A percentile compares a stretch with the other conserved stretches of the same genome.
Conservation (phyloP, 2,797 vertebrate genomes). For the Smutsia gigantea region DNA sequence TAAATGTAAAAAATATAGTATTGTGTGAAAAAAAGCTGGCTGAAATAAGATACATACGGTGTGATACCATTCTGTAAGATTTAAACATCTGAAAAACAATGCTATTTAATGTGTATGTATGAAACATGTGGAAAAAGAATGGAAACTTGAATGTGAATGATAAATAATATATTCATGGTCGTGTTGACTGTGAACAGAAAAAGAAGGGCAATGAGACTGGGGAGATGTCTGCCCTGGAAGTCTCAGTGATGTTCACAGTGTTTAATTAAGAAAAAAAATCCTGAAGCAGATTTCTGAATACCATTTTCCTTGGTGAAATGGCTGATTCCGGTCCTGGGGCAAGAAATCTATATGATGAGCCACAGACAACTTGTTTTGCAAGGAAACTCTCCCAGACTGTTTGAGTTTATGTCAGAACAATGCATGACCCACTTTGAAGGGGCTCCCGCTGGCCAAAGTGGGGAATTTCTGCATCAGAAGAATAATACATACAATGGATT, state of each 20-base stretch:
- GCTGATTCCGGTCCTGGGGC: background rate
- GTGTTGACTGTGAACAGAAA: background rate
- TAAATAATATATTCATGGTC: background rate
- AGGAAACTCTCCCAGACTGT: background rate
- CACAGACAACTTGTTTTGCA: background rate
- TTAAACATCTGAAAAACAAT: background rate
- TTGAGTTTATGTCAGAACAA: background rate
- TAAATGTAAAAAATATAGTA: background rate
- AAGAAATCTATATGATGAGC: background rate
- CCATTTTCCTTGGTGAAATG: background rate
- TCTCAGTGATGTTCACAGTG: background rate
- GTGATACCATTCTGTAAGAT: background rate
- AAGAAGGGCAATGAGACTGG: background rate
- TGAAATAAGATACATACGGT: background rate
- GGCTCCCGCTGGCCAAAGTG: background rate
- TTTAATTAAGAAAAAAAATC: background rate
- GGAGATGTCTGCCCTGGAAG: background rate
- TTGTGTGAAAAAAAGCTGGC: background rate
- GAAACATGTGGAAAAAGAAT: background rate
- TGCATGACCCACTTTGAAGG: background rate
- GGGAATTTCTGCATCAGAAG: background rate
- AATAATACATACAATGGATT: background rate
- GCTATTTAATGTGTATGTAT: background rate
- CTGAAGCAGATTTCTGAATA: background rate
- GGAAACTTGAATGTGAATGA: background rate